Evolutionary conservation across 2,888 invertebrate species (phyloP).

Genomic region (Agriotes lineatus): DNA sequence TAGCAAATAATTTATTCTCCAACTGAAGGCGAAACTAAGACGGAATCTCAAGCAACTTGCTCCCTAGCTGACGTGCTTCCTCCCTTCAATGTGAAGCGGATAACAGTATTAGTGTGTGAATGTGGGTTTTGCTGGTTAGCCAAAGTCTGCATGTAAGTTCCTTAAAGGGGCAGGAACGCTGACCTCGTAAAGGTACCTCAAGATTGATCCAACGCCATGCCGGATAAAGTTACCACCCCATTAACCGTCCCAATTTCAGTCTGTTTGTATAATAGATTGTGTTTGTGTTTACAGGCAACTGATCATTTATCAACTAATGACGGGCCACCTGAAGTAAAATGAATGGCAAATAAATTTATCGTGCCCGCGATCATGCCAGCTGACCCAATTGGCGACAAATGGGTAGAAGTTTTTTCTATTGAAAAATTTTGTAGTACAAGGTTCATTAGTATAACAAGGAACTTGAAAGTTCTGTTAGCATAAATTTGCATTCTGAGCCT

Average conservation of each 20-base stretch:
- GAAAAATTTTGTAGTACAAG: no score
- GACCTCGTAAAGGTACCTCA: slow-evolving; percentile 29
- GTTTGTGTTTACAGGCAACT: slow-evolving; percentile 27
- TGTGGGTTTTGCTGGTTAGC: slow-evolving; percentile 30
- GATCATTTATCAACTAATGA: slow-evolving; percentile 31
- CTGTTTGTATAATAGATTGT: slow-evolving; percentile 35
- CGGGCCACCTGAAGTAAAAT: slow-evolving; percentile 13
- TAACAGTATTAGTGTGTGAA: slow-evolving; percentile 33
- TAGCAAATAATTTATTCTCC: slow-evolving; percentile 9
- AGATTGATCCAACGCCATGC: slow-evolving; percentile 20
- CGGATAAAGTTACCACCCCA: slow-evolving; percentile 33
- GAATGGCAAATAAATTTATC: slow-evolving; percentile 9
- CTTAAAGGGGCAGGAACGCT: slow-evolving; percentile 22
- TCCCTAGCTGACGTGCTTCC: slow-evolving; percentile 14
- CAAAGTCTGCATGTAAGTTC: slow-evolving; percentile 31
- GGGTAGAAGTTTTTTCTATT: no score
- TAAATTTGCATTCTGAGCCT: no score
- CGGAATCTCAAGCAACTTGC: slow-evolving; percentile 20
- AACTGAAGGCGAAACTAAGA: no score
- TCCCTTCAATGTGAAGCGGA: slow-evolving; percentile 31
- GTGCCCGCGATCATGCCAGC: background rate
- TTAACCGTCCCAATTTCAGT: slow-evolving; percentile 22
- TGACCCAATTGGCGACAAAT: background rate
- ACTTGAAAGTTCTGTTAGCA: no score
- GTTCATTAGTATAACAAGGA: no score